phyloP scores from a whole-genome alignment of 2,113 vertebrate species.

The Bothrops jararaca region DNA sequence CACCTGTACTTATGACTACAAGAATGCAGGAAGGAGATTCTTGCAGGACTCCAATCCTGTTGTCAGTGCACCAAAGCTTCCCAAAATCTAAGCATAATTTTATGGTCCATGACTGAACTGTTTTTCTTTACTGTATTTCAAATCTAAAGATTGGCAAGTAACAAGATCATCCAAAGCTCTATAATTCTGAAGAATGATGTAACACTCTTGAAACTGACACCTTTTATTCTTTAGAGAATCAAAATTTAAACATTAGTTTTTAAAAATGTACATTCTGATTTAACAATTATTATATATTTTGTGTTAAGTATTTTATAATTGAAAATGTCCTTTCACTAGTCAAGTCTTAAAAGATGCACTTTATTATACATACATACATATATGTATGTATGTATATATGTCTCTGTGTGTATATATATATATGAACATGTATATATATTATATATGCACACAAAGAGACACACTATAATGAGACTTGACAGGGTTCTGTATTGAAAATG shows the following conservation, averaged over 20 bases:
- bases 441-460: neutral
- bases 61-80: slow-evolving; percentile 91
- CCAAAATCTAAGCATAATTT: slow-evolving; percentile 83
- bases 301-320: slow-evolving; percentile 73
- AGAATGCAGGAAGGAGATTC: slow-evolving; percentile 84
- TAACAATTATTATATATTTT: slow-evolving; percentile 74
- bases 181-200: slow-evolving; percentile 69
- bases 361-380: slow-evolving; percentile 71
- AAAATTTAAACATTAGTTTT: slow-evolving; percentile 75
- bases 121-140: slow-evolving; percentile 73
- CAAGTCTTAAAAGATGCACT: slow-evolving; percentile 89
- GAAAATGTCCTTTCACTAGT: slow-evolving; percentile 72
- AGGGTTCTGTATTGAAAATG: slow-evolving; percentile 48
- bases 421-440: slow-evolving; percentile 23
- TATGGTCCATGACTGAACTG: slow-evolving; percentile 65
- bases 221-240: slow-evolving; percentile 67
- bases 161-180: slow-evolving; percentile 69
- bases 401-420: neutral
- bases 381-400: slow-evolving; percentile 37
- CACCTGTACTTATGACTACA: slow-evolving; percentile 92
- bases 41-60: slow-evolving; percentile 91
- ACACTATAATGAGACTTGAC: slow-evolving; percentile 43
- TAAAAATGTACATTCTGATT: slow-evolving; percentile 72
- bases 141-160: slow-evolving; percentile 72
- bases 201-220: slow-evolving; percentile 67